Base-by-base conservation (phyloP, 2,888 invertebrate species). In the Catotricha subobsoleta region DNA sequence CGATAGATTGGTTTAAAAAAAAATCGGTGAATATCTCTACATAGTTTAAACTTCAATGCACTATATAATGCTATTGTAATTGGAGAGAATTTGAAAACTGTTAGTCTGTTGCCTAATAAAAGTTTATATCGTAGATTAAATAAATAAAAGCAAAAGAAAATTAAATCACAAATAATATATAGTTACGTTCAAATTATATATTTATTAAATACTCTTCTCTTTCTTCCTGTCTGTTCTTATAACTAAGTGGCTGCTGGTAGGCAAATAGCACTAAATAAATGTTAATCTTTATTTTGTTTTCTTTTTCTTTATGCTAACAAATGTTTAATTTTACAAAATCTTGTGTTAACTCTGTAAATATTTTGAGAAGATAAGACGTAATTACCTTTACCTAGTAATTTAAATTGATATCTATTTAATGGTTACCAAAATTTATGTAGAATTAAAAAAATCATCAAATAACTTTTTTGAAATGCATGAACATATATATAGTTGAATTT, bases 231-330 rank as follows among this genome's bases (percentile, higher is more conserved):
- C 39, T 31, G 29, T 42, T 20, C 21, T 33, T 36, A 33, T 37
- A 18, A 30, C 34, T 31, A 53, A 55, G 57, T 53, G 56, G 56
- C 56, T 56, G 56, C 55, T 56, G 55, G 54, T 55, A 54, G 55
- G 54, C 54, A 51, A 52, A 47, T 37, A 43, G 44, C 43, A 44
- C 44, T 30, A 31, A 27, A 42, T 45, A 16, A 25, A 37, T 37
- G 25, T 37, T 40, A 33, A 21, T 23, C 27, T 40, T 10, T 64
- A 65, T 67, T 64, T 66, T 64, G 65, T 62, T 60, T n/a, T n/a
- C n/a, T n/a, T 34, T 34, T 34, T 34, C 21, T 21, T 21, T 34
- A 13, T 41, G 21, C 34, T 44, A 46, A 43, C 23, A 43, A 35
- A 38, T 37, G 15, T 21, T 47, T 44, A 39, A 25, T 31, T 34